phyloP scores from a whole-genome alignment of 1,140 invertebrate species.

The Eumaeus atala region DNA sequence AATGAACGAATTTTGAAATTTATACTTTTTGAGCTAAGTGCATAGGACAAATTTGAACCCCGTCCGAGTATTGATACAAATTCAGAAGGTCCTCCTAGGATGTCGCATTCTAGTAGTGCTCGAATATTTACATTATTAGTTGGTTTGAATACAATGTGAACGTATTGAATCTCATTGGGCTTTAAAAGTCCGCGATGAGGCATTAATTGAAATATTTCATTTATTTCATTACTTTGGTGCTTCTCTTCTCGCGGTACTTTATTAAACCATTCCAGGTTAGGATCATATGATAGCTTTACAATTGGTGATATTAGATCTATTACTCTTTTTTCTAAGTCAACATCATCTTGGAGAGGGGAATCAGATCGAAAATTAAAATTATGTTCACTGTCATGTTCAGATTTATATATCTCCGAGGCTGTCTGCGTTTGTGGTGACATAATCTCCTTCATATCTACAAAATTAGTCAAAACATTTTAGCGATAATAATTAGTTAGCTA shows the following conservation, averaged over 20 bases:
- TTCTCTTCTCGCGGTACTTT: not conserved
- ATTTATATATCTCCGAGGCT: no score
- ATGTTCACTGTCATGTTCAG: no score
- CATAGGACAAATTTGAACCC: conserved; percentile 56
- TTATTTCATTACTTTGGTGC: not conserved
- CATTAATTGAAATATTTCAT: conserved; percentile 35
- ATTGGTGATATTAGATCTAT: not conserved
- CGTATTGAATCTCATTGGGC: conserved; percentile 50
- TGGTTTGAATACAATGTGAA: conserved; percentile 56
- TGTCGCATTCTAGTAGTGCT: conserved; percentile 56
- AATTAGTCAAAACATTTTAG: no score
- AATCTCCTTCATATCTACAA: no score
- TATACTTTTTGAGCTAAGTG: conserved; percentile 43
- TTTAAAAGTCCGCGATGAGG: conserved; percentile 54
- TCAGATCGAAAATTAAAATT: no score
- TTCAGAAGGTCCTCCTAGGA: conserved; percentile 58
- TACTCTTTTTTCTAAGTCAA: conserved; percentile 14
- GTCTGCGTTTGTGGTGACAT: no score
- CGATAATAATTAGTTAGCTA: no score
- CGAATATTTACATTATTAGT: conserved; percentile 43
- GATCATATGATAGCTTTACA: no score
- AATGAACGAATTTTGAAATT: conserved; percentile 66
- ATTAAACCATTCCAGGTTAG: not conserved
- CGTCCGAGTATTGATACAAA: conserved; percentile 46
- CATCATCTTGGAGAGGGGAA: conserved; percentile 1